These are phyloP conservation scores for Scrobipalpa atriplicella DNA, from an alignment of 2,888 invertebrate species.

Conservation along the genomic window DNA sequence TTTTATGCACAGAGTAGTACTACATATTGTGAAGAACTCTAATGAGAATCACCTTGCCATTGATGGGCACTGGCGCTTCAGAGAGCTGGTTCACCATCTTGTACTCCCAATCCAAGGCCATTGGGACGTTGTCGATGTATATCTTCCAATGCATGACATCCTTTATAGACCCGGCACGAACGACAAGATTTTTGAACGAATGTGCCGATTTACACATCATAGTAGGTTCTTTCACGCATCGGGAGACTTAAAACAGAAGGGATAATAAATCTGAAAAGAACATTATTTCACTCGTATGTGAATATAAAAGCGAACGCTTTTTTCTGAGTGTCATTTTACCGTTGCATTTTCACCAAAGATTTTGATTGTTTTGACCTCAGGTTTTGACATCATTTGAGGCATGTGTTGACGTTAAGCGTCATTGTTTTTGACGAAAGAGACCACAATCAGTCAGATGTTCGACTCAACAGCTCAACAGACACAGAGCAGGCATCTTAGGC, in stretches of 20 bases:
- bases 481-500: too few relatives aligned
- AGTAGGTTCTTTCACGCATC: constrained; percentile 12
- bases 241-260: background rate
- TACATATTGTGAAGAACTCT: too few relatives aligned
- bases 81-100: constrained; percentile 48
- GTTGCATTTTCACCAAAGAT: background rate
- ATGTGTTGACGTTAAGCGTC: background rate
- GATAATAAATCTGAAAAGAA: background rate
- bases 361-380: background rate
- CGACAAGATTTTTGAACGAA: constrained; percentile 50
- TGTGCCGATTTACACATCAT: constrained; percentile 45
- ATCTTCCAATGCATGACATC: constrained; percentile 58
- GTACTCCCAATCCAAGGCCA: constrained; percentile 50
- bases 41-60: constrained; percentile 30
- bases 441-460: too few relatives aligned
- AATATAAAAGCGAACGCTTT: background rate
- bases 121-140: constrained; percentile 48
- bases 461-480: too few relatives aligned
- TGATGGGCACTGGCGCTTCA: constrained; percentile 49
- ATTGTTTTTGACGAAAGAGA: background rate
- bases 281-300: too few relatives aligned
- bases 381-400: background rate
- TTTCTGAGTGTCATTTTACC: background rate
- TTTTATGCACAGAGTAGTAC: too few relatives aligned
- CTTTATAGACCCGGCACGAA: constrained; percentile 47